Base-by-base conservation (phyloP, 2,888 invertebrate species). In the Acronicta psi region DNA sequence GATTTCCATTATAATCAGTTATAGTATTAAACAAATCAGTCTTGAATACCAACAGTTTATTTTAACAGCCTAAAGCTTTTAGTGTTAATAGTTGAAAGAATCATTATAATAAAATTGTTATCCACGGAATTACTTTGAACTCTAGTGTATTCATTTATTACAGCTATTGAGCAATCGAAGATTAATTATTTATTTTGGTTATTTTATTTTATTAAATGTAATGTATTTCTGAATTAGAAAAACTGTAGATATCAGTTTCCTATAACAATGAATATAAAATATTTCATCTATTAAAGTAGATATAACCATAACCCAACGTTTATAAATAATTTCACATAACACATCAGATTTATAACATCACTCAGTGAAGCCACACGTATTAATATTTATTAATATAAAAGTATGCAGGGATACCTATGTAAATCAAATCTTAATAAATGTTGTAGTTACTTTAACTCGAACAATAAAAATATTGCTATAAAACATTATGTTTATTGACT, bases 31-130 rank as follows among this genome's bases (percentile, higher is more conserved):
- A 34, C 11, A 37, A 50, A 37, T 42, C 9, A 58, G 13, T 37
- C 18, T 9, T 20, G 51, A 66, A 50, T 16, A 18, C n/a, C 14
- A 50, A 50, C 40, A 54, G 42, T 54, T 41, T 38, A 36, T 31
- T 55, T 16, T 53, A 57, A 74, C 31, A 8, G 18, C 49, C 31
- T 14, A 66, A 66, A 62, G 54, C 67, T 72, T 66, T 74, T 70
- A 72, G 34, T 11, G 8, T 18, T 57, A 57, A 59, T 57, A 46
- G 51, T 31, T 36, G 23, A 34, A 18, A 56, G 34, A 4, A 37
- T 40, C 14, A 23, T 47, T 0, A 36, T 46, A 13, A 16, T 25
- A 14, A 8, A 14, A 14, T 11, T 37, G 25, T 31, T 23, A 11
- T 36, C 17, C n/a, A 20, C 10, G 29, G 11, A 10, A 29, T 10